Evolutionary conservation across 1,140 invertebrate species (phyloP), one percentile per base, ranked within the genome.

Genomic region (Penaeus chinensis): DNA sequence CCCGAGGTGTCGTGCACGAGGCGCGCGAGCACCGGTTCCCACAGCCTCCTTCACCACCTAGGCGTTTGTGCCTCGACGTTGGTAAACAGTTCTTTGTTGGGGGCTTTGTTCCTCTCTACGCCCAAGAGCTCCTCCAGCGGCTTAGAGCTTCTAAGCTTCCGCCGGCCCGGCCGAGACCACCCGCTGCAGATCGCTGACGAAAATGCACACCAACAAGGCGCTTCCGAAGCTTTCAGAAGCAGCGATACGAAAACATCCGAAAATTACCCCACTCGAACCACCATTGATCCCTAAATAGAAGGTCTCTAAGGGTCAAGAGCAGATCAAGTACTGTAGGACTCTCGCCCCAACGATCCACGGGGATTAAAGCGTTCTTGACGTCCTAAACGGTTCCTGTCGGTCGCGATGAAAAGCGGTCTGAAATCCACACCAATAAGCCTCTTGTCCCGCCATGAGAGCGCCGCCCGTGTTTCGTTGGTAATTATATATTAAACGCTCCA

Each of bases 361-460:
- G 42, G 42, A 32, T 32, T 19, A 74, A 27, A 37, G 24, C 27
- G 27, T 19, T 74, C 42, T 74, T 74, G 71, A 74, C 24, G 71
- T 27, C 27, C 19, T 74, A 24, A 37, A 24, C 54, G 20, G 71
- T 74, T 74, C 24, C 71, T 74, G n/a, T 74, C 42, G 22, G 71
- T 74, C 18, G 71, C 42, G 27, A 27, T 74, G 71, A 74, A 74
- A 74, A 24, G 71, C 19, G 42, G 66, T 24, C 42, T 74, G 71
- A 74, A 74, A 74, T 74, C 71, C 27, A 74, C 71, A 74, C 71
- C 71, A 74, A 32, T 74, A 74, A 74, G 71, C 71, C 71, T 74
- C 71, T 74, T 74, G 71, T 74, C 71, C 69, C 71, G 22, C 71
- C 71, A 27, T 37, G 24, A 37, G 71, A 74, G 71, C 13, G 27